These are phyloP conservation scores for Probaryconus sp. DNA, from an alignment of 1,140 invertebrate genomes.

Conservation along the genomic window DNA sequence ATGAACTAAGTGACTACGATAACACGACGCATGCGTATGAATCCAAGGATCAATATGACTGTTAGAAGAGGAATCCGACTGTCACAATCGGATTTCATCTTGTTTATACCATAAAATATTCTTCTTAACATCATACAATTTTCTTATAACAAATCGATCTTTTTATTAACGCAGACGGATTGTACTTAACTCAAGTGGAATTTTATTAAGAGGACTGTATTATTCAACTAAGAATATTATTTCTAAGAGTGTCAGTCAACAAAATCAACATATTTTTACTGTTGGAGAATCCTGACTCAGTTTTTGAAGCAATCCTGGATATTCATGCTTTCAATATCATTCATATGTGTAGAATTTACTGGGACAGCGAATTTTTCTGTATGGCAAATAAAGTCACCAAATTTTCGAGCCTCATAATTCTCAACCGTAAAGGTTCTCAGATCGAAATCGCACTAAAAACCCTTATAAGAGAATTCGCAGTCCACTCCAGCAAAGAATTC, in stretches of 20 bases:
- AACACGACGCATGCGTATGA: no score
- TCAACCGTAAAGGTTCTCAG: slow-evolving; percentile 71
- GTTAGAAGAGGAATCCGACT: no score
- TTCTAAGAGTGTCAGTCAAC: slow-evolving; percentile 67
- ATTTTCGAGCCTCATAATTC: slow-evolving; percentile 79
- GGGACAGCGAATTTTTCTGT: slow-evolving; percentile 78
- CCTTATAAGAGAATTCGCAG: slow-evolving; percentile 72
- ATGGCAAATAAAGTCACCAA: slow-evolving; percentile 75
- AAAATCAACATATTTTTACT: slow-evolving; percentile 80
- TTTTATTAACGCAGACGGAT: no score
- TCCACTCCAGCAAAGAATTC: slow-evolving; percentile 74
- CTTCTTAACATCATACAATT: no score
- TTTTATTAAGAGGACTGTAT: no score
- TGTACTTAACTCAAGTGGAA: no score
- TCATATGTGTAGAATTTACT: slow-evolving; percentile 78
- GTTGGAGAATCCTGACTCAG: slow-evolving; percentile 80
- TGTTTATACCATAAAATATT: no score
- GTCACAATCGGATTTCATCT: no score
- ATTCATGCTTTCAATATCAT: slow-evolving; percentile 79
- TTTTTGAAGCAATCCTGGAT: slow-evolving; percentile 82
- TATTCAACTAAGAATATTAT: no score
- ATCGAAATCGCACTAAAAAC: slow-evolving; percentile 73
- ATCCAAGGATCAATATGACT: no score
- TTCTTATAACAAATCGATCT: no score
- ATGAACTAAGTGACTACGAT: no score